These are phyloP conservation scores for Entomobrya proxima DNA, from an alignment of 2,888 invertebrate species.

Conservation along the genomic window DNA sequence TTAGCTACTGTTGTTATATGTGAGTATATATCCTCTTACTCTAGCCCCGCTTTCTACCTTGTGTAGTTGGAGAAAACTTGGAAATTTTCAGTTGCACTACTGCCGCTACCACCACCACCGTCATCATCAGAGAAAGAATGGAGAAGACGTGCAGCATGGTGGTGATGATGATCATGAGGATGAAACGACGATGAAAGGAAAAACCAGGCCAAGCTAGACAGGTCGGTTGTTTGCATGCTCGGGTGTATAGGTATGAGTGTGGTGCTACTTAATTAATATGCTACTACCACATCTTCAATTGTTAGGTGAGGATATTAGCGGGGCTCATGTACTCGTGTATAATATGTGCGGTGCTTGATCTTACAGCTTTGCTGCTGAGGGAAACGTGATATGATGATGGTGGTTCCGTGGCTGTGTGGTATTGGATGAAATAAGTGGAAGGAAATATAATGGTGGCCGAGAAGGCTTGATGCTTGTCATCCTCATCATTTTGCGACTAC, in stretches of 20 bases:
- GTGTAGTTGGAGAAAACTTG: neutral
- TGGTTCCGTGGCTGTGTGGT: neutral
- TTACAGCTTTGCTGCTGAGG: neutral
- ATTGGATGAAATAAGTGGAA: slow-evolving; percentile 25
- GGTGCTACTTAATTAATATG: slow-evolving; percentile 61
- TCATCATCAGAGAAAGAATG: neutral
- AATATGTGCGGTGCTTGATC: slow-evolving; percentile 38
- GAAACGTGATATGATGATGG: slow-evolving; percentile 43
- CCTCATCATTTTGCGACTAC: neutral
- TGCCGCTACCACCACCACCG: neutral
- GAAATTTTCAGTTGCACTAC: neutral
- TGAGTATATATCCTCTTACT: neutral
- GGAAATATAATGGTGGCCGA: slow-evolving; percentile 14
- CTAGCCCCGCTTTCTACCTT: neutral
- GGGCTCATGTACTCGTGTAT: neutral
- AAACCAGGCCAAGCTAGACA: slow-evolving; percentile 47
- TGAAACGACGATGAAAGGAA: slow-evolving; percentile 37
- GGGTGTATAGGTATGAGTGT: neutral
- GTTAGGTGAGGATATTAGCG: slow-evolving; percentile 48
- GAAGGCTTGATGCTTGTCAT: slow-evolving; percentile 13
- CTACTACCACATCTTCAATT: slow-evolving; percentile 59
- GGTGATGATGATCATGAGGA: slow-evolving; percentile 20
- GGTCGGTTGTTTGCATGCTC: neutral
- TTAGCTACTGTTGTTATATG: slow-evolving; percentile 51
- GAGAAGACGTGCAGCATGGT: slow-evolving; percentile 4